A percentile compares a stretch with the other conserved stretches of the same genome.
phyloP scores from a whole-genome alignment of 2,113 vertebrate genomes.

The Lepus europaeus region DNA sequence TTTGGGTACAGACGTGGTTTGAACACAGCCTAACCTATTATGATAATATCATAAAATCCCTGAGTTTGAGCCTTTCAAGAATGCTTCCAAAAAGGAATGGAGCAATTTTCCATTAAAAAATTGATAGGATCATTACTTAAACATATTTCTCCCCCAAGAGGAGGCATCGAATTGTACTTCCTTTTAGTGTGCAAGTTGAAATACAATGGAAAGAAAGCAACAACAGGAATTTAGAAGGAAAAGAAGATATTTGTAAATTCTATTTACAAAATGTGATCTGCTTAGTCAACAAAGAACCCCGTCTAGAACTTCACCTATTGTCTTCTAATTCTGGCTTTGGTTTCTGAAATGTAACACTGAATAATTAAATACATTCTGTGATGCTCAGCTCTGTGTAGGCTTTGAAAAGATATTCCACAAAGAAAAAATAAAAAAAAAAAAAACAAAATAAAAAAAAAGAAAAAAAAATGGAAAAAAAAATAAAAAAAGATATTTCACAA shows the following conservation, averaged over 20 bases:
- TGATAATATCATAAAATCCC: not conserved
- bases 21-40: not conserved
- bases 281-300: not conserved
- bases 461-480: no score
- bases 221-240: slow-evolving; percentile 45
- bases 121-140: slow-evolving; percentile 22
- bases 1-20: not conserved
- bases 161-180: not conserved
- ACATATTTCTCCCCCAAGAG: not conserved
- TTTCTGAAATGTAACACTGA: not conserved
- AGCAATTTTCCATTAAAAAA: slow-evolving; percentile 2
- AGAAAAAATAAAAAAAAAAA: not conserved
- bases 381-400: not conserved
- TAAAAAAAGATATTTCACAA: not conserved
- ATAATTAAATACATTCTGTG: not conserved
- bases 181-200: not conserved
- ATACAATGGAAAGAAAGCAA: slow-evolving; percentile 36
- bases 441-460: no score
- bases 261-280: slow-evolving; percentile 30
- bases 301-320: not conserved
- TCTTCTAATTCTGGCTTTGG: slow-evolving; percentile 9
- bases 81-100: slow-evolving; percentile 53
- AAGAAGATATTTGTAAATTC: slow-evolving; percentile 17
- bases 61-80: not conserved
- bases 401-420: not conserved